These are phyloP conservation scores for Ceyx erithaca DNA, from an alignment of 2,797 vertebrate genomes.

Conservation along the genomic window DNA sequence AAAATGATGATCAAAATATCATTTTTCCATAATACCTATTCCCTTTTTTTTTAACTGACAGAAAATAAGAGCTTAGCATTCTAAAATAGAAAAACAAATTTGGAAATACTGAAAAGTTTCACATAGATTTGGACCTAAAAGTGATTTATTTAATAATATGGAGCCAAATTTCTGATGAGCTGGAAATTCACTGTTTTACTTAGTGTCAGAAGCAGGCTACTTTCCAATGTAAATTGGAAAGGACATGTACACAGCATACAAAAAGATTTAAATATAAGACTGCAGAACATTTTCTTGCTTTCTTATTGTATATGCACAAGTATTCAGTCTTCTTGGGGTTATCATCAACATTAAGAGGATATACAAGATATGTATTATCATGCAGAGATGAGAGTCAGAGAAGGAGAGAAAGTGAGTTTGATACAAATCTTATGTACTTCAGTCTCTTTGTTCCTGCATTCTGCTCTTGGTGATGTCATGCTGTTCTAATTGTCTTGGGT, in stretches of 20 bases:
- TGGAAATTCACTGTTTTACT: not conserved
- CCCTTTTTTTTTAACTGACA: not conserved
- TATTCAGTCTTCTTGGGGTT: not conserved
- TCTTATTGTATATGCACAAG: not conserved
- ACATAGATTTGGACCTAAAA: not conserved
- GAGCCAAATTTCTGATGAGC: not conserved
- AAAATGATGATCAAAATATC: not conserved
- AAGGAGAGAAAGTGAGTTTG: not conserved
- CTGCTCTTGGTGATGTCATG: not conserved
- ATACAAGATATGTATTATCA: not conserved
- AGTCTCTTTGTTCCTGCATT: not conserved
- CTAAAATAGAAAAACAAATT: not conserved
- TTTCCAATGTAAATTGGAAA: not conserved
- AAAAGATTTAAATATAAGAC: not conserved
- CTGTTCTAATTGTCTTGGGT: slow-evolving; percentile 69
- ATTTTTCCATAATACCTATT: not conserved
- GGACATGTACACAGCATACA: accelerated
- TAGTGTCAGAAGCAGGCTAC: not conserved
- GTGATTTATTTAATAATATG: not conserved
- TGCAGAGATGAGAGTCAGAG: not conserved
- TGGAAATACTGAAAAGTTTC: not conserved
- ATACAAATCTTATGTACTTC: not conserved
- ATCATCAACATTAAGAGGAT: not conserved
- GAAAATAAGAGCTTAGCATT: not conserved
- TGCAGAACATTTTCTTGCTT: not conserved